A percentile compares a stretch with the other conserved stretches of the same genome.
Evolutionary conservation across 2,113 vertebrate genomes (phyloP).

Genomic region (Chauna torquata): DNA sequence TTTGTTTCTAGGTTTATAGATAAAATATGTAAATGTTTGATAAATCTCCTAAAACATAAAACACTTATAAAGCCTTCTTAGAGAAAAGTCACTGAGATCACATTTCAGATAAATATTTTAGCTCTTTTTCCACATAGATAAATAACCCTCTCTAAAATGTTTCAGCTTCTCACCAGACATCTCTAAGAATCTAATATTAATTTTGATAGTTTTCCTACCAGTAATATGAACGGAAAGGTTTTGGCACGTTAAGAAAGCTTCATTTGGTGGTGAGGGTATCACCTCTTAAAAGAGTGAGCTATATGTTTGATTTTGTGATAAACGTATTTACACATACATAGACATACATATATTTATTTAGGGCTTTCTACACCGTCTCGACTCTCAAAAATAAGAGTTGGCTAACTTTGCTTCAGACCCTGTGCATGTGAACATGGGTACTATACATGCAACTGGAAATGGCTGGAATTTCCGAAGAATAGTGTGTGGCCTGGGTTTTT

Average conservation of each 20-base stretch:
- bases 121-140: slow-evolving; percentile 18
- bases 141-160: slow-evolving; percentile 32
- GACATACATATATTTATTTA: neutral
- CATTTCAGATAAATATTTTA: slow-evolving; percentile 56
- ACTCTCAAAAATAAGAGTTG: slow-evolving; percentile 22
- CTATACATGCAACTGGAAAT: slow-evolving; percentile 40
- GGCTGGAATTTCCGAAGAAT: slow-evolving; percentile 59
- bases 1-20: slow-evolving; percentile 28
- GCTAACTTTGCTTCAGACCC: neutral
- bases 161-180: slow-evolving; percentile 11
- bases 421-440: slow-evolving; percentile 35
- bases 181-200: neutral
- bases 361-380: neutral
- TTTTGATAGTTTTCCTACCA: neutral
- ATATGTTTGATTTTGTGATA: slow-evolving; percentile 15
- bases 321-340: slow-evolving; percentile 1
- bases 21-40: slow-evolving; percentile 34
- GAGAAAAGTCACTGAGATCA: slow-evolving; percentile 8
- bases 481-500: slow-evolving; percentile 57
- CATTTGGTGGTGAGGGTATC: slow-evolving; percentile 23
- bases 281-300: slow-evolving; percentile 43
- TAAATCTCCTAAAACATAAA: slow-evolving; percentile 32
- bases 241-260: slow-evolving; percentile 40
- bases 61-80: neutral
- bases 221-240: neutral